phyloP scores from a whole-genome alignment of 2,888 invertebrate species.

The Andrena dorsata region DNA sequence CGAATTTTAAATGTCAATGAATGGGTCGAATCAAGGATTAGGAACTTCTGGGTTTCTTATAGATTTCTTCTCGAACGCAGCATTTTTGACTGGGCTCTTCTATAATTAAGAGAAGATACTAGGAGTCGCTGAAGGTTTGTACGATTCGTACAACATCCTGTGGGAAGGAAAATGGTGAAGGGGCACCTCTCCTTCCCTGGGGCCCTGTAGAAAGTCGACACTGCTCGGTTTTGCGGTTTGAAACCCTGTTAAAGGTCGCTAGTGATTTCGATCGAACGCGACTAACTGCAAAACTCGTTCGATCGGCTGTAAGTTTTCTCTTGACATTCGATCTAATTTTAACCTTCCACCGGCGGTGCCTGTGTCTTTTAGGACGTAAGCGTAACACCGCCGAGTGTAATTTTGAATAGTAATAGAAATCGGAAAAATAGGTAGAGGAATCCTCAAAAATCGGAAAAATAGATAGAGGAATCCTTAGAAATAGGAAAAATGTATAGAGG shows the following conservation, averaged over 20 bases:
- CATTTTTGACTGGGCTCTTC: background rate
- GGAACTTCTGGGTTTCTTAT: background rate
- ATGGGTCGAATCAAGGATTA: background rate
- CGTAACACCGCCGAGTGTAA: too few species aligned
- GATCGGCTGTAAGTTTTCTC: slow-evolving; percentile 6
- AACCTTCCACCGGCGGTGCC: too few species aligned
- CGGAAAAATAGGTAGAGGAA: too few species aligned
- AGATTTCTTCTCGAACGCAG: background rate
- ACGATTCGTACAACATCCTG: slow-evolving; percentile 17
- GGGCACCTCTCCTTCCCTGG: slow-evolving; percentile 33
- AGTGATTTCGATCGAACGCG: slow-evolving; percentile 32
- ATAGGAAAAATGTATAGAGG: too few species aligned
- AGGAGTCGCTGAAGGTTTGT: background rate
- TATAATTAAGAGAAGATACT: background rate
- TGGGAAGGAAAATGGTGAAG: slow-evolving; percentile 33
- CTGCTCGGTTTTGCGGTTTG: slow-evolving; percentile 40
- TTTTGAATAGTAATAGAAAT: too few species aligned
- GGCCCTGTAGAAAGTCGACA: slow-evolving; percentile 56
- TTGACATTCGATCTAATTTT: background rate
- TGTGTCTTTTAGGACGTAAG: too few species aligned
- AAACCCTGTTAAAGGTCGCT: slow-evolving; percentile 57
- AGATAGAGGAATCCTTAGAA: too few species aligned
- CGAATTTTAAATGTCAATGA: background rate
- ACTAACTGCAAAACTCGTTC: slow-evolving; percentile 29
- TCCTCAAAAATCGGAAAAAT: too few species aligned